These are phyloP conservation scores for Gerris lacustris DNA, from an alignment of 2,888 invertebrate species.

Conservation along the genomic window DNA sequence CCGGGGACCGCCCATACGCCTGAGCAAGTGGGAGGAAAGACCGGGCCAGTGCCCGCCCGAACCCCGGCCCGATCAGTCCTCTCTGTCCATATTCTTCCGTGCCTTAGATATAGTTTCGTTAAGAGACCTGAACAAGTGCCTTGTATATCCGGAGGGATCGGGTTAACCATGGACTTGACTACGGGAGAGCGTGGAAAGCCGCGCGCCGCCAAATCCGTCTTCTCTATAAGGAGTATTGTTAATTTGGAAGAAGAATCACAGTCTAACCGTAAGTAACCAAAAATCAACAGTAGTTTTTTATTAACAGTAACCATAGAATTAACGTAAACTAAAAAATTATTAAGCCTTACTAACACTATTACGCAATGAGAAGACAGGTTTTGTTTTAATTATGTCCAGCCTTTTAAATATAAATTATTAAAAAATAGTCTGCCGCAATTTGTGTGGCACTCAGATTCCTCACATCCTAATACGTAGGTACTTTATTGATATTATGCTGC, in stretches of 20 bases:
- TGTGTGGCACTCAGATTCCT: too few relatives aligned
- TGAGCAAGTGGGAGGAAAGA: not conserved
- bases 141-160: not conserved
- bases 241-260: conserved; percentile 41
- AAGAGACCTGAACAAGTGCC: not conserved
- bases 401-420: too few relatives aligned
- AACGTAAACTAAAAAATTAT: not conserved
- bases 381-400: too few relatives aligned
- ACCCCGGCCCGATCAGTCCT: not conserved
- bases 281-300: not conserved
- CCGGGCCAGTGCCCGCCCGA: not conserved
- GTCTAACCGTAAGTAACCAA: conserved; percentile 18
- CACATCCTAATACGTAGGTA: too few relatives aligned
- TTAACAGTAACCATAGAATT: too few relatives aligned
- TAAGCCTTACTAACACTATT: not conserved
- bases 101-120: not conserved
- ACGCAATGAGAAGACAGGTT: too few relatives aligned
- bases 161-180: conserved; percentile 30
- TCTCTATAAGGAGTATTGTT: conserved; percentile 47
- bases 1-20: not conserved
- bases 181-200: conserved; percentile 37
- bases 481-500: too few relatives aligned
- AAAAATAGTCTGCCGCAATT: too few relatives aligned
- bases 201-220: conserved; percentile 47
- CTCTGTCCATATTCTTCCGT: not conserved